These are phyloP conservation scores for Steatocranus sp. DNA, from an alignment of 2,797 vertebrate genomes.

Conservation along the genomic window DNA sequence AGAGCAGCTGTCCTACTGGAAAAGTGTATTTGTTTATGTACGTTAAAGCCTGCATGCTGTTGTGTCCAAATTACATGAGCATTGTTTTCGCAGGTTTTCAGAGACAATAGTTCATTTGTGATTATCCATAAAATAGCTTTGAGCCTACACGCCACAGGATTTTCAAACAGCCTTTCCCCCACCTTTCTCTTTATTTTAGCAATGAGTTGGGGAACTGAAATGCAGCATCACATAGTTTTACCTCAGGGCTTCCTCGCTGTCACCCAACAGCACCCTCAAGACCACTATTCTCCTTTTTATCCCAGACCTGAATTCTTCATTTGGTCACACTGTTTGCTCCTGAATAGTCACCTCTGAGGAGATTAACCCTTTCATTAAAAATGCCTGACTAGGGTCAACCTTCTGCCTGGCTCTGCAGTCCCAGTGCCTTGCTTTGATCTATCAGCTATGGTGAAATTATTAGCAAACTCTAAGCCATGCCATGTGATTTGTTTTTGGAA, in stretches of 20 bases:
- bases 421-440: conserved; percentile 91
- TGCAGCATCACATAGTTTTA: conserved; percentile 74
- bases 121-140: conserved; percentile 39
- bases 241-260: conserved; percentile 85
- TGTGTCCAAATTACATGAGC: neutral
- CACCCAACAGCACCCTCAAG: conserved; percentile 77
- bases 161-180: conserved; percentile 32
- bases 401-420: conserved; percentile 85
- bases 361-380: conserved; percentile 99
- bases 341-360: conserved; percentile 98
- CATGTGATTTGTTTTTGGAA: conserved; percentile 99
- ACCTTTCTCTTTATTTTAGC: conserved; percentile 29
- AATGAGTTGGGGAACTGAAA: conserved; percentile 39
- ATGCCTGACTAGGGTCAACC: conserved; percentile 94
- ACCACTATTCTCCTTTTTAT: conserved; percentile 77
- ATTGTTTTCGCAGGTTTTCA: conserved; percentile 16
- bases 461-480: conserved; percentile 94
- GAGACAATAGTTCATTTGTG: conserved; percentile 31
- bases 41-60: neutral
- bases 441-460: conserved; percentile 97
- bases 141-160: conserved; percentile 43
- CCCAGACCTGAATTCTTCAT: conserved; percentile 89
- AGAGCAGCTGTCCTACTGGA: conserved; percentile 8
- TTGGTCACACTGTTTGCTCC: conserved; percentile 98
- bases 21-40: neutral